These are phyloP conservation scores for Neodiprion pinetum DNA, from an alignment of 1,140 invertebrate species.

Conservation along the genomic window DNA sequence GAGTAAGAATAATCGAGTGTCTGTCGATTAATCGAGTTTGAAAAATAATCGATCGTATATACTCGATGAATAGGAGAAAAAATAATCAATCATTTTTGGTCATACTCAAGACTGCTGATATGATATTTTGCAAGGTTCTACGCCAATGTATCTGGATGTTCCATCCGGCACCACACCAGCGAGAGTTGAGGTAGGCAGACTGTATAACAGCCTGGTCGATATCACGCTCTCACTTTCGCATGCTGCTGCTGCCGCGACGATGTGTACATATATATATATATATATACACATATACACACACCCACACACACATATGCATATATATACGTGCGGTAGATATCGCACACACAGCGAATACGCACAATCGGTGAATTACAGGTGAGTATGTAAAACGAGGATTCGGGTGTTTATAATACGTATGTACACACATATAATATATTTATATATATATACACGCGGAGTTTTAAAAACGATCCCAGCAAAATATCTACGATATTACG, in stretches of 20 bases:
- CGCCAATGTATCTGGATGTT: background rate
- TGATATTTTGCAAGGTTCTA: background rate
- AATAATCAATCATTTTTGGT: no score
- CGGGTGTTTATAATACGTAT: background rate
- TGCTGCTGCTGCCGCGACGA: conserved; percentile 27
- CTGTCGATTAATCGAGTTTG: background rate
- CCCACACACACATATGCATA: background rate
- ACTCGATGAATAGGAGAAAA: no score
- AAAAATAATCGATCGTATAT: no score
- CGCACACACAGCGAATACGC: background rate
- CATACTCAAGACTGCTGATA: background rate
- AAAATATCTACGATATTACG: conserved; percentile 20
- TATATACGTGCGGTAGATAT: background rate
- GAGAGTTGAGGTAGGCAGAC: conserved; percentile 39
- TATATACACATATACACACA: background rate
- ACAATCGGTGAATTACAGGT: background rate
- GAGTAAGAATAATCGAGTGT: background rate
- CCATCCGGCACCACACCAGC: conserved; percentile 16
- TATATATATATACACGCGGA: background rate
- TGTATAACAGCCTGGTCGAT: conserved; percentile 38
- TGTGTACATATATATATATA: no score
- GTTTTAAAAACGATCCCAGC: background rate
- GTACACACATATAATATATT: background rate
- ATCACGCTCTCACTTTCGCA: conserved; percentile 44
- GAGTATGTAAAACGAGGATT: background rate